Conservation (phyloP, 2,113 vertebrate genomes). For the Rousettus leschenaultii region DNA sequence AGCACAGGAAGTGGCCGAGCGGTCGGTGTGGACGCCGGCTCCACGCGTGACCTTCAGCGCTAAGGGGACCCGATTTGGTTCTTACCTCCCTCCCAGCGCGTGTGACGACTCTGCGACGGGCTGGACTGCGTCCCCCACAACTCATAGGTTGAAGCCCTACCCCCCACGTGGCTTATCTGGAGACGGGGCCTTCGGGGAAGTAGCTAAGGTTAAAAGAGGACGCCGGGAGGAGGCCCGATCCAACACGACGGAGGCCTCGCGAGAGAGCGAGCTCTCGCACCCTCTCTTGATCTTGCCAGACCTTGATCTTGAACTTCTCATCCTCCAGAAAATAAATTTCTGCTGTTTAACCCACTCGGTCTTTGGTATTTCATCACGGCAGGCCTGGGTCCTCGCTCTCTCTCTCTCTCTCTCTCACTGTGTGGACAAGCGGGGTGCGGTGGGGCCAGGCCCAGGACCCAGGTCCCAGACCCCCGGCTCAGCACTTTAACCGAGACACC, state of each 20-base stretch:
- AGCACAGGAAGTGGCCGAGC: no score
- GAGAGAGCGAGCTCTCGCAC: not conserved
- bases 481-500: not conserved
- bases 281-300: not conserved
- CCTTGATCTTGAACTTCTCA: no score
- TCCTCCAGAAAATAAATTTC: not conserved
- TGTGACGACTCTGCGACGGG: no score
- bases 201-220: no score
- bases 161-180: not conserved
- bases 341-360: not conserved
- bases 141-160: no score
- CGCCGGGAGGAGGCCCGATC: fast-evolving
- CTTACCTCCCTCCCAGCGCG: not conserved
- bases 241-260: no score
- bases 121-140: no score
- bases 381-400: no score
- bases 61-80: not conserved
- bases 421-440: fast-evolving
- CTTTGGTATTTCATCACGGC: not conserved
- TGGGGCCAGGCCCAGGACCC: fast-evolving
- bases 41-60: not conserved
- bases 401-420: no score
- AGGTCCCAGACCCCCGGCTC: fast-evolving
- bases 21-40: fast-evolving
- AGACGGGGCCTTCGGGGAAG: not conserved